Evolutionary conservation across 2,113 vertebrate species (phyloP).

Genomic region (Microtus montanus): DNA sequence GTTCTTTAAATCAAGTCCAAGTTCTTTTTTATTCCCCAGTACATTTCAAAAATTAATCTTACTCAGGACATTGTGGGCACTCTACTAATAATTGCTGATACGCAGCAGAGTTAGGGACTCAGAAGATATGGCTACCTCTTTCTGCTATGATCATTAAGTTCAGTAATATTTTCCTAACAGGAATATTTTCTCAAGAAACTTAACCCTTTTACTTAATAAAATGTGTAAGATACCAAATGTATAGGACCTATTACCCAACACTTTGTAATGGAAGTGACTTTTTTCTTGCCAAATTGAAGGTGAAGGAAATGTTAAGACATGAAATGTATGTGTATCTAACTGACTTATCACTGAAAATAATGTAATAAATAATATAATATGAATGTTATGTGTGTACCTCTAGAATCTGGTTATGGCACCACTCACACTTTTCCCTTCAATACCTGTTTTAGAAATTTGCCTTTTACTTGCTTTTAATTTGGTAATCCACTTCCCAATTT

Average conservation of each 20-base stretch:
- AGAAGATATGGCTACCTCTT: not conserved
- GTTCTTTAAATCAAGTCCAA: not conserved
- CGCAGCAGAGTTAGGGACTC: not conserved
- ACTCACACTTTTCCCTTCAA: slow-evolving; percentile 1
- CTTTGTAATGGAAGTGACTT: not conserved
- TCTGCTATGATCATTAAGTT: not conserved
- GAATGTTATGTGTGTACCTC: not conserved
- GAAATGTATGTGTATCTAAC: not conserved
- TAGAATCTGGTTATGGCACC: not conserved
- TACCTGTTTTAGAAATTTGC: not conserved
- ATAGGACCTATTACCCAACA: not conserved
- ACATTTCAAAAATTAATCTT: not conserved
- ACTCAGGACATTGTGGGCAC: not conserved
- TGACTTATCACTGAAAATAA: slow-evolving; percentile 24
- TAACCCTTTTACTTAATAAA: not conserved
- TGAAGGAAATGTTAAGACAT: not conserved
- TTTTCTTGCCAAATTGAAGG: not conserved
- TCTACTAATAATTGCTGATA: not conserved
- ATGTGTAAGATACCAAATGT: not conserved
- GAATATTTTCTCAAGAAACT: not conserved
- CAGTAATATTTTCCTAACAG: not conserved
- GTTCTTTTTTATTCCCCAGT: not conserved
- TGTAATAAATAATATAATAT: not conserved
- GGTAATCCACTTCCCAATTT: not conserved
- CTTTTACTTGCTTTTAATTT: not conserved